Conservation (phyloP, 2,113 vertebrate genomes). For the Colaptes auratus region DNA sequence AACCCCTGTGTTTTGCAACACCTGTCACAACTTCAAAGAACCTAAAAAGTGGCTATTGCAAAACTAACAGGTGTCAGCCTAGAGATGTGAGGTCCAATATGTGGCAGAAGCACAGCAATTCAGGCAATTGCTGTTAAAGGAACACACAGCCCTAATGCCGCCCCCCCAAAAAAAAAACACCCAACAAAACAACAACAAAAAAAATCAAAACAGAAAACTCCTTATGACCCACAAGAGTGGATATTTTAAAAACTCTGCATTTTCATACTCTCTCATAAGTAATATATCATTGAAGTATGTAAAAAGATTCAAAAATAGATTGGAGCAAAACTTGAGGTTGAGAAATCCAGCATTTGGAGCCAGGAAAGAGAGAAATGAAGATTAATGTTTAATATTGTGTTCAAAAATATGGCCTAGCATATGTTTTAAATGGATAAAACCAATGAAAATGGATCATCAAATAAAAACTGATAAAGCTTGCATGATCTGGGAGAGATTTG, state of each 20-base stretch:
- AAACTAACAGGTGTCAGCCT: constrained; percentile 58
- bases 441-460: background rate
- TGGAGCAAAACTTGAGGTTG: constrained; percentile 9
- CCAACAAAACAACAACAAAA: background rate
- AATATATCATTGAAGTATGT: constrained; percentile 1
- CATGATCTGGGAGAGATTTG: background rate
- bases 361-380: background rate
- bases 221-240: background rate
- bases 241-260: constrained; percentile 8
- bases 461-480: background rate
- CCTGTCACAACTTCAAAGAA: constrained; percentile 70
- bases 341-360: background rate
- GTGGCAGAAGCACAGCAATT: constrained; percentile 17
- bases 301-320: constrained; percentile 35
- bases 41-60: constrained; percentile 31
- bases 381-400: background rate
- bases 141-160: background rate
- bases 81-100: constrained; percentile 39
- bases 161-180: background rate
- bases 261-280: constrained; percentile 34
- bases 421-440: background rate
- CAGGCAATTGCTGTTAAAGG: constrained; percentile 5
- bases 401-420: background rate
- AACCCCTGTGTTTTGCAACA: constrained; percentile 45
- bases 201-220: background rate